Conservation (phyloP, 2,888 invertebrate genomes). For the Xylota sylvarum region DNA sequence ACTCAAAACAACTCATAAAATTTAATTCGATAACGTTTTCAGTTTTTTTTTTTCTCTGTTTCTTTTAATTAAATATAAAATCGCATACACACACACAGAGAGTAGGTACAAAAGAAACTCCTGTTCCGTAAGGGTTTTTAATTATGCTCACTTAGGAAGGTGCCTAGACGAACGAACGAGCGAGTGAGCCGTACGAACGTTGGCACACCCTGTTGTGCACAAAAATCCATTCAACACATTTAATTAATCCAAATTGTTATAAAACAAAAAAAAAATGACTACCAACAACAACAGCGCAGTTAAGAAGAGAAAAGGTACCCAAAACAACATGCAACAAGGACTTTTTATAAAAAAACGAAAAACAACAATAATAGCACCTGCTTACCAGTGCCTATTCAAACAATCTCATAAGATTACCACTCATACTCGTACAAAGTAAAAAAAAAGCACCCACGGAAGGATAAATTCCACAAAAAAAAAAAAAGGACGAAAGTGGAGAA, state of each 20-base stretch:
- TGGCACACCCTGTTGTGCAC: not conserved
- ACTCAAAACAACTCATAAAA: slow-evolving; percentile 51
- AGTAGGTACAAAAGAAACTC: slow-evolving; percentile 5
- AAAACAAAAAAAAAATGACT: not conserved
- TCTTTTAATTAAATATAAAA: slow-evolving; percentile 63
- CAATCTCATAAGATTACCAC: slow-evolving; percentile 55
- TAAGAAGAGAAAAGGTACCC: slow-evolving; percentile 13
- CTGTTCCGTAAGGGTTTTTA: slow-evolving; percentile 30
- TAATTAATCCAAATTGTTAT: slow-evolving; percentile 57
- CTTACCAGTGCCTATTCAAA: slow-evolving; percentile 47
- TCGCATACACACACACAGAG: slow-evolving; percentile 1
- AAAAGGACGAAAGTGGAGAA: not conserved
- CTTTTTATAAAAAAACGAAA: no score
- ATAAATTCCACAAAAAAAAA: slow-evolving; percentile 29
- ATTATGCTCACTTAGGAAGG: slow-evolving; percentile 40
- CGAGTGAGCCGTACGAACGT: no score
- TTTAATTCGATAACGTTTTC: slow-evolving; percentile 62
- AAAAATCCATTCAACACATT: slow-evolving; percentile 32
- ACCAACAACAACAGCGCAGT: not conserved
- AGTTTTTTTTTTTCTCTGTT: slow-evolving; percentile 34
- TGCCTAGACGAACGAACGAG: slow-evolving; percentile 10
- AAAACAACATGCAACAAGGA: slow-evolving; percentile 16
- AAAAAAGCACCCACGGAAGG: slow-evolving; percentile 9
- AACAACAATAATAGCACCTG: slow-evolving; percentile 34
- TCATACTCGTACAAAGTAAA: slow-evolving; percentile 34